A percentile compares a stretch with the other conserved stretches of the same genome.
phyloP scores from a whole-genome alignment of 1,140 invertebrate species.

The Oryctes rhinoceros region DNA sequence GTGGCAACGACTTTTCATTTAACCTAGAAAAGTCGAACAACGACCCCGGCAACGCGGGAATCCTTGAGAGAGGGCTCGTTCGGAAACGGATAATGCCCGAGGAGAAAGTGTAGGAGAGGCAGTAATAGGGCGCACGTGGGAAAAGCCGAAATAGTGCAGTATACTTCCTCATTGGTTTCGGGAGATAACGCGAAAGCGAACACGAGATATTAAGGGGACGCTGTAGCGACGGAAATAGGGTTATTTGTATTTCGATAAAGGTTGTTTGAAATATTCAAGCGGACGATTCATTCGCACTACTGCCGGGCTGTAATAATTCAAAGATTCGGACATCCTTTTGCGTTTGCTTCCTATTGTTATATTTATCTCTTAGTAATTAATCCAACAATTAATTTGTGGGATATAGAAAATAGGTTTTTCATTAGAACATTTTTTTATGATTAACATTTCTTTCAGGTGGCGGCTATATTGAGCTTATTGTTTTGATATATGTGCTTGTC shows the following conservation, averaged over 20 bases:
- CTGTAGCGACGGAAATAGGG: not conserved
- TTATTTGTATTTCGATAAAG: conserved; percentile 1
- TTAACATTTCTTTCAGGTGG: too few species aligned
- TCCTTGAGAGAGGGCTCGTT: conserved; percentile 18
- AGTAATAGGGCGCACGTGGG: conserved; percentile 28
- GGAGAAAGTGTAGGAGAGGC: not conserved
- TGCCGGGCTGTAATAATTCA: too few species aligned
- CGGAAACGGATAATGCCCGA: not conserved
- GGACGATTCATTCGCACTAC: too few species aligned
- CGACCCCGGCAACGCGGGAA: conserved; percentile 25
- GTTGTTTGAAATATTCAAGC: too few species aligned
- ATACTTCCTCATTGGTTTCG: not conserved
- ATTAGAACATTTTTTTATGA: too few species aligned
- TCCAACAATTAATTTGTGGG: too few species aligned
- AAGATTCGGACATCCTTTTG: too few species aligned
- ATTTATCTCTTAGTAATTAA: too few species aligned
- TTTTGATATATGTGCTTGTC: too few species aligned
- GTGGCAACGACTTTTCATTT: conserved; percentile 22
- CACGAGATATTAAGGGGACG: not conserved
- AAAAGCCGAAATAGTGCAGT: conserved; percentile 7
- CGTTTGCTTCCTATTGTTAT: too few species aligned
- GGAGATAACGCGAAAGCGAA: not conserved
- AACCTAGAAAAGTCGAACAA: conserved; percentile 36
- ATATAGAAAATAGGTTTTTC: too few species aligned
- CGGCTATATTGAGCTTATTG: too few species aligned